phyloP scores from a whole-genome alignment of 2,113 vertebrate species.

The Pelvicachromis taeniatus region DNA sequence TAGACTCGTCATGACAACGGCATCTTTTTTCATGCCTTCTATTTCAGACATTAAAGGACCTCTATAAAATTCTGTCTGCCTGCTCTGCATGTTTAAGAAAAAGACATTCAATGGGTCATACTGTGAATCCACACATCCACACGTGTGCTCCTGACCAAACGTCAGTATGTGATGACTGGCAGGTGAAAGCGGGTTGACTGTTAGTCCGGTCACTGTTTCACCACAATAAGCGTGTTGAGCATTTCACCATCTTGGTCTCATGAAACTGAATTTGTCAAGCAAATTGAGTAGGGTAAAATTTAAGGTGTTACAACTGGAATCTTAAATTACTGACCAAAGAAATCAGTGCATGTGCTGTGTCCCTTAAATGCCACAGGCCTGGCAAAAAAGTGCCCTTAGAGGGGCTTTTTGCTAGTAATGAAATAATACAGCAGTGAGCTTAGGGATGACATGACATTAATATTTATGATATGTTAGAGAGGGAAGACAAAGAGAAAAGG shows the following conservation, averaged over 20 bases:
- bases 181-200: not conserved
- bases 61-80: not conserved
- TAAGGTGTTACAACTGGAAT: not conserved
- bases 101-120: not conserved
- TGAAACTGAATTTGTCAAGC: not conserved
- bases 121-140: not conserved
- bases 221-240: not conserved
- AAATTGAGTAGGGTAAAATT: not conserved
- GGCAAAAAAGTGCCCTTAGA: not conserved
- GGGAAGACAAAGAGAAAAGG: not conserved
- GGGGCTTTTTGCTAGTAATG: not conserved
- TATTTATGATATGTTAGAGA: not conserved
- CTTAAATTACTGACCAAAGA: not conserved
- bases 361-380: not conserved
- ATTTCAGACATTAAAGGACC: not conserved
- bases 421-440: not conserved
- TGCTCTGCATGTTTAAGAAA: not conserved
- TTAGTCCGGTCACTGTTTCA: not conserved
- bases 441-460: not conserved
- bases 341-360: not conserved
- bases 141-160: not conserved
- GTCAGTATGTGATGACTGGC: not conserved
- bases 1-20: not conserved
- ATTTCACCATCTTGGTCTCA: not conserved
- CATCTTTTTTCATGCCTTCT: not conserved